A percentile compares a stretch with the other conserved stretches of the same genome.
Evolutionary conservation across 2,797 vertebrate genomes (phyloP).

Genomic region (Merluccius polli): DNA sequence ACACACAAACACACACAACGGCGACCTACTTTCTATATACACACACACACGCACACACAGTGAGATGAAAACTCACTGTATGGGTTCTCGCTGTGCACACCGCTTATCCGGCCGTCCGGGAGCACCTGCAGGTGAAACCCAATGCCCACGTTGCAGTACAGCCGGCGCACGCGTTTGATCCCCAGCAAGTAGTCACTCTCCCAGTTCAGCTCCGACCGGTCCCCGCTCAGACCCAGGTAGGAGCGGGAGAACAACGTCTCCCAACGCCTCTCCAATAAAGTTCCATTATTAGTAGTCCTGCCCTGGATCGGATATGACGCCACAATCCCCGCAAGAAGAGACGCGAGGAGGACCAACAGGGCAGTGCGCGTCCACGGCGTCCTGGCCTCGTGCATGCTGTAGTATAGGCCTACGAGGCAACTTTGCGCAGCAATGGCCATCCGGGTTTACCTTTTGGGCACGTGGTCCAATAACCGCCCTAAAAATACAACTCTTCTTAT

Average conservation of each 20-base stretch:
- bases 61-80: slow-evolving; percentile 79
- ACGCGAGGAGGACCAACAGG: slow-evolving; percentile 47
- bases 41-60: slow-evolving; percentile 2
- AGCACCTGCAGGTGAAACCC: slow-evolving; percentile 87
- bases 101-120: slow-evolving; percentile 80
- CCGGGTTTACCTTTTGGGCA: slow-evolving; percentile 82
- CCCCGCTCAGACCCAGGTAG: slow-evolving; percentile 74
- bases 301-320: slow-evolving; percentile 66
- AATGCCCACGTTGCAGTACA: slow-evolving; percentile 90
- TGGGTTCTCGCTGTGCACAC: slow-evolving; percentile 81
- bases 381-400: slow-evolving; percentile 80
- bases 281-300: slow-evolving; percentile 54
- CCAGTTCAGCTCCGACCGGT: slow-evolving; percentile 78
- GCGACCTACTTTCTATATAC: background rate
- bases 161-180: slow-evolving; percentile 82
- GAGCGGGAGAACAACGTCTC: slow-evolving; percentile 80
- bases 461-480: slow-evolving; percentile 86
- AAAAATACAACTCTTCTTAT: slow-evolving; percentile 87
- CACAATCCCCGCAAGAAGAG: slow-evolving; percentile 71
- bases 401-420: slow-evolving; percentile 58
- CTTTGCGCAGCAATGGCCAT: slow-evolving; percentile 78
- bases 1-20: background rate
- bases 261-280: slow-evolving; percentile 77
- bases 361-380: slow-evolving; percentile 72
- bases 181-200: slow-evolving; percentile 84